Conservation (phyloP, 2,113 vertebrate species). For the Prochilodus magdalenae region DNA sequence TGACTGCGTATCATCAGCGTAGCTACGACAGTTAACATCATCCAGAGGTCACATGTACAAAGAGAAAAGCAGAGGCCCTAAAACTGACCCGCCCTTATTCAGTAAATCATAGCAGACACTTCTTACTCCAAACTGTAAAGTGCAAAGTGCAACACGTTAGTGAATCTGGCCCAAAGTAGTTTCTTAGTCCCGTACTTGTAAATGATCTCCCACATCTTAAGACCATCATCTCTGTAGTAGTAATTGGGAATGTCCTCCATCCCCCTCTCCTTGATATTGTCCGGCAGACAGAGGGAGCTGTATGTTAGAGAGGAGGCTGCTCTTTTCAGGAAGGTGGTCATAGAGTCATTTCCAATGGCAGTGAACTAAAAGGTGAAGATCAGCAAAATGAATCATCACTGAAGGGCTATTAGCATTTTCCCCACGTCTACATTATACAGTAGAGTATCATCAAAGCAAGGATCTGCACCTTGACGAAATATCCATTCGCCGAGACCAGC, state of each 20-base stretch:
- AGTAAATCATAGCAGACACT: too few relatives aligned
- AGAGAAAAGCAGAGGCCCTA: too few relatives aligned
- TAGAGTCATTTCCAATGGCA: slow-evolving; percentile 27
- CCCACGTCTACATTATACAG: background rate
- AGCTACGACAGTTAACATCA: too few relatives aligned
- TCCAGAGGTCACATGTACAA: too few relatives aligned
- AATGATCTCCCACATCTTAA: slow-evolving; percentile 67
- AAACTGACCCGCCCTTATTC: too few relatives aligned
- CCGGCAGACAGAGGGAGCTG: slow-evolving; percentile 72
- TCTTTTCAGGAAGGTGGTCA: slow-evolving; percentile 6
- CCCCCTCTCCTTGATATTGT: slow-evolving; percentile 66
- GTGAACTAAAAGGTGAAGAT: background rate
- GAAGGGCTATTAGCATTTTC: background rate
- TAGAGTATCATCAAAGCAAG: background rate
- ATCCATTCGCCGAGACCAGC: slow-evolving; percentile 29
- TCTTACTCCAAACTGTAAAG: too few relatives aligned
- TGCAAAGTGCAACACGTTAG: too few relatives aligned
- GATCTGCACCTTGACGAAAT: slow-evolving; percentile 26
- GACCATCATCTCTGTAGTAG: slow-evolving; percentile 73
- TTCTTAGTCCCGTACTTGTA: background rate
- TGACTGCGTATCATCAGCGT: too few relatives aligned
- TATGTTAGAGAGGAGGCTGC: slow-evolving; percentile 42
- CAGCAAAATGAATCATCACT: background rate
- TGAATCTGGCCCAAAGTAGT: too few relatives aligned
- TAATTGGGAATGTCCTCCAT: slow-evolving; percentile 69